Percentiles rank a stretch among this genome's conserved stretches.
These are phyloP conservation scores for Gracilinanus agilis DNA, from an alignment of 2,113 vertebrate genomes.

Conservation along the genomic window DNA sequence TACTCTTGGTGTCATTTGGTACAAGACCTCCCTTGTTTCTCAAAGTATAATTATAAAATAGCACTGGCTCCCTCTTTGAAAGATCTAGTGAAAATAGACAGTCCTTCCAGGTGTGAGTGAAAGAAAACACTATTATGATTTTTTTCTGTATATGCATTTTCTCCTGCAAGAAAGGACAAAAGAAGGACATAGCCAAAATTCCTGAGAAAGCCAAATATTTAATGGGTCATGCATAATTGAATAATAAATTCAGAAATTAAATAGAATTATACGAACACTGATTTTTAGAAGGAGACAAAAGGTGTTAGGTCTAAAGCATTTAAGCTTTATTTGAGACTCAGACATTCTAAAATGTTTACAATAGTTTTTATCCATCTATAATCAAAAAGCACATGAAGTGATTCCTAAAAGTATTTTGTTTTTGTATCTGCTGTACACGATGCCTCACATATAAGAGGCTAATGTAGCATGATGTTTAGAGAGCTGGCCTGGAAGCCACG, in stretches of 20 bases:
- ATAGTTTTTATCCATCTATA: neutral
- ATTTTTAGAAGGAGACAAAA: constrained; percentile 24
- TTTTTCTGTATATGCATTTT: constrained; percentile 47
- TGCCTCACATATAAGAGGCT: neutral
- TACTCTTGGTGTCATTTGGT: neutral
- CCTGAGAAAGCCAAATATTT: constrained; percentile 30
- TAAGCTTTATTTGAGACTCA: neutral
- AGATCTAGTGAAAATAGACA: constrained; percentile 6
- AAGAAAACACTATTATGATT: constrained; percentile 39
- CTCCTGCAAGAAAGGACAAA: constrained; percentile 42
- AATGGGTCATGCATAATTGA: constrained; percentile 16
- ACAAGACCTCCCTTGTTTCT: neutral
- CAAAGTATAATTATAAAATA: neutral
- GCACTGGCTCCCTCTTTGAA: neutral
- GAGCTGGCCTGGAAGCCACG: neutral
- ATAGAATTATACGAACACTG: neutral
- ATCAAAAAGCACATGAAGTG: neutral
- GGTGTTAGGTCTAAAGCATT: neutral
- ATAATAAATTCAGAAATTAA: constrained; percentile 43
- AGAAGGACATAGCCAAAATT: constrained; percentile 31
- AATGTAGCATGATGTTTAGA: neutral
- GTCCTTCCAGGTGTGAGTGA: constrained; percentile 11
- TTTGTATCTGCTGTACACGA: neutral
- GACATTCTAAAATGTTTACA: neutral
- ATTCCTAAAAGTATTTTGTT: neutral